Percentiles rank a stretch among this genome's conserved stretches.
phyloP scores from a whole-genome alignment of 2,888 invertebrate species.

The Hypena proboscidalis region DNA sequence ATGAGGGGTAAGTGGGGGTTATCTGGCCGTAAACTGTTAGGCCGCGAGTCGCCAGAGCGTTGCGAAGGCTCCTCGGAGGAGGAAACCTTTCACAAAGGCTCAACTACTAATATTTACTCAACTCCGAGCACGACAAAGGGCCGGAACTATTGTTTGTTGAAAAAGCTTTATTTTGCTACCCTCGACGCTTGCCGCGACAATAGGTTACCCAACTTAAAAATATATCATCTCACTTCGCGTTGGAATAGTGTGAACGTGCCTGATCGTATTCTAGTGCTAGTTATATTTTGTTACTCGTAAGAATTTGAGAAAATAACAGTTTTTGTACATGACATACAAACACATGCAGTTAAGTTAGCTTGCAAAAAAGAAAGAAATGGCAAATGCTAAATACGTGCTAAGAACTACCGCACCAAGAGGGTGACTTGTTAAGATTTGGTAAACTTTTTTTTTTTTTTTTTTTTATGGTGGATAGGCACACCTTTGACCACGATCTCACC shows the following conservation, averaged over 20 bases:
- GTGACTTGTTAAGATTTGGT: too few species aligned
- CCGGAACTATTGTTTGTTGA: conserved; percentile 85
- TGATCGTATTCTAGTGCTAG: not conserved
- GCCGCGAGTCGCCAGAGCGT: conserved; percentile 50
- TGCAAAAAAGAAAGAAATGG: too few species aligned
- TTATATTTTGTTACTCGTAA: too few species aligned
- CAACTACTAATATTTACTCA: conserved; percentile 84
- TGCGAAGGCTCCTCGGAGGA: conserved; percentile 35
- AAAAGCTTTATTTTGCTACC: conserved; percentile 84
- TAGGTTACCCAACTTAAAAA: conserved; percentile 85
- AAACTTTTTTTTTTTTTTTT: too few species aligned
- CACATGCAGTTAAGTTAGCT: too few species aligned
- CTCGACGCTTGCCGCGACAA: conserved; percentile 79
- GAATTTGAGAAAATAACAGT: too few species aligned
- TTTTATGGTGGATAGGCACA: too few species aligned
- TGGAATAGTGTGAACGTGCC: conserved; percentile 50
- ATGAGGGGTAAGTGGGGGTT: conserved; percentile 72
- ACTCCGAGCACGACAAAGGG: conserved; percentile 81
- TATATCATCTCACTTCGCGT: conserved; percentile 74
- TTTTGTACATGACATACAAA: too few species aligned
- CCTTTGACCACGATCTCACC: too few species aligned
- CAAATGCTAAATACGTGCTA: too few species aligned
- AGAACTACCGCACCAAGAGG: too few species aligned
- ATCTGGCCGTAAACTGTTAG: conserved; percentile 76
- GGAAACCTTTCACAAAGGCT: conserved; percentile 64